Conservation (phyloP, 1,140 invertebrate genomes). For the Anoplolepis gracilipes region DNA sequence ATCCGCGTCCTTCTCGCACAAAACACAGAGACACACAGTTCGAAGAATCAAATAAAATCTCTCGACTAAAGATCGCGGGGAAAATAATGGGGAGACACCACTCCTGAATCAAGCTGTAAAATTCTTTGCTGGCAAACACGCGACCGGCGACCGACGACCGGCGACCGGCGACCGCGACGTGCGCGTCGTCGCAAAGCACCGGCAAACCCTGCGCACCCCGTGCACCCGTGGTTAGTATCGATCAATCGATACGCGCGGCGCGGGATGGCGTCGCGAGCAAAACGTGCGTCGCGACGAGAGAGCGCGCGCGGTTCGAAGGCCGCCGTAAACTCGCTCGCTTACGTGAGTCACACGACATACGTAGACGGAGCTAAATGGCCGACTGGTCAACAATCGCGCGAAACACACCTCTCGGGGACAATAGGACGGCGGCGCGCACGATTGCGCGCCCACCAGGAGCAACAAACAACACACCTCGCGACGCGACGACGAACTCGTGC, state of each 20-base stretch:
- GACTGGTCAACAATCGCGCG: conserved; percentile 45
- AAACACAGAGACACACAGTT: not conserved
- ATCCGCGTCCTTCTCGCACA: not conserved
- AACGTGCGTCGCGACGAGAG: not conserved
- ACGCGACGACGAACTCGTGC: conserved; percentile 42
- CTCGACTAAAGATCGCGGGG: not conserved
- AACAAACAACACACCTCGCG: conserved; percentile 55
- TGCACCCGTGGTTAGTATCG: conserved; percentile 18
- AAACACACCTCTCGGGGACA: conserved; percentile 49
- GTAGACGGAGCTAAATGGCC: conserved; percentile 30
- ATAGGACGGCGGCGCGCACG: conserved; percentile 39
- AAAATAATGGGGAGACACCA: not conserved
- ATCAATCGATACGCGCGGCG: conserved; percentile 42
- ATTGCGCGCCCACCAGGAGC: not conserved
- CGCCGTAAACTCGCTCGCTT: conserved; percentile 15
- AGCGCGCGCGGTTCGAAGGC: conserved; percentile 32
- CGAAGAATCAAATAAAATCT: not conserved
- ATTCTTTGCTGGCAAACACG: not conserved
- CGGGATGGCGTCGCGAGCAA: conserved; percentile 10
- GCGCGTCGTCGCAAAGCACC: not conserved
- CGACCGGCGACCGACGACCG: not conserved
- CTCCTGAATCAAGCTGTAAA: not conserved
- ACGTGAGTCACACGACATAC: conserved; percentile 44
- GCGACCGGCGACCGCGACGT: not conserved
- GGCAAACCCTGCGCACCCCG: conserved; percentile 17